These are phyloP conservation scores for Folsomia manolachei DNA, from an alignment of 2,888 invertebrate species.

Conservation along the genomic window DNA sequence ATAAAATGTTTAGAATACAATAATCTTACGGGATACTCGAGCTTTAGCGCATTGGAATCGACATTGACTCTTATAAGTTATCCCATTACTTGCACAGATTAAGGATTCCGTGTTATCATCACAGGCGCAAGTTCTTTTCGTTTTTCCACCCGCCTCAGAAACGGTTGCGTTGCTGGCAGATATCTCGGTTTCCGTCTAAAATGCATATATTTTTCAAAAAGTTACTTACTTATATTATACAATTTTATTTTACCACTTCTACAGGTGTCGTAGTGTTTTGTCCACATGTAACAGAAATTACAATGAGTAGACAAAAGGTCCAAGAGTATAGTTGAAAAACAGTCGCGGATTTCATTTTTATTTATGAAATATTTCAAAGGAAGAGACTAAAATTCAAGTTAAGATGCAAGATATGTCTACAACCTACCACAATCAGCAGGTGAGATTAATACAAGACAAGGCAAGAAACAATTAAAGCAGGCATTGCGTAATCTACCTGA, in stretches of 20 bases:
- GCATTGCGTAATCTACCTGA: too few species aligned
- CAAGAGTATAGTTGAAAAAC: too few species aligned
- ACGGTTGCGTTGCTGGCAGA: background rate
- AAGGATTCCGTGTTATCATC: conserved; percentile 32
- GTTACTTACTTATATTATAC: background rate
- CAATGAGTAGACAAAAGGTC: background rate
- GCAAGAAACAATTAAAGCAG: too few species aligned
- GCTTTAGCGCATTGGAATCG: conserved; percentile 46
- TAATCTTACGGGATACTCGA: conserved; percentile 38
- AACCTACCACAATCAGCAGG: too few species aligned
- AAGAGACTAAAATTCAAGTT: too few species aligned
- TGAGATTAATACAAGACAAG: too few species aligned
- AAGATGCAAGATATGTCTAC: too few species aligned
- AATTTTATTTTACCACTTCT: background rate
- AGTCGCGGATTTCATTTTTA: too few species aligned
- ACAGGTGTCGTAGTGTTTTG: background rate
- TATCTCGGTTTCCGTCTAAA: background rate
- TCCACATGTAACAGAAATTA: background rate
- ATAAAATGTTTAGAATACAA: background rate
- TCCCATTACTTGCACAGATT: conserved; percentile 44
- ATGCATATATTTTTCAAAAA: background rate
- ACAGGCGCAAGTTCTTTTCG: conserved; percentile 38
- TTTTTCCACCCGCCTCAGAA: background rate
- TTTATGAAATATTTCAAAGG: too few species aligned
- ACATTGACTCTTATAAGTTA: conserved; percentile 44